phyloP scores from a whole-genome alignment of 2,113 vertebrate genomes.

The Arvicanthis niloticus region DNA sequence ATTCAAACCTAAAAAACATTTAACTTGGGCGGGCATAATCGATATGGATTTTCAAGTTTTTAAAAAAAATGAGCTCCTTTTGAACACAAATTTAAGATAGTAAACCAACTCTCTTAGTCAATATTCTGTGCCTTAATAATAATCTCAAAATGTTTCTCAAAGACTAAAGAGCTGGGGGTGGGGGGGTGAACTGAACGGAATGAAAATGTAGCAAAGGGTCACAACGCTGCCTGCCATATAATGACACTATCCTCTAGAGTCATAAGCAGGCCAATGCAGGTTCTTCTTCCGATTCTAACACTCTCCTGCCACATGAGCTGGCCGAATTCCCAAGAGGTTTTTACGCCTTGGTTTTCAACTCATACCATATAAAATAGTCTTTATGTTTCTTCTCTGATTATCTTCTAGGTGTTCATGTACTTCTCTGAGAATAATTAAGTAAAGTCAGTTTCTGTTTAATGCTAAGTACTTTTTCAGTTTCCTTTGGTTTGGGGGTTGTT shows the following conservation, averaged over 20 bases:
- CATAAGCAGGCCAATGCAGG: neutral
- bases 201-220: neutral
- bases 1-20: neutral
- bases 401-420: neutral
- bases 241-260: neutral
- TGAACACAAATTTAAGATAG: slow-evolving; percentile 30
- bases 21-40: neutral
- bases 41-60: slow-evolving; percentile 44
- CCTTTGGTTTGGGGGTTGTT: neutral
- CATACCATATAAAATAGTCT: neutral
- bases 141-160: neutral
- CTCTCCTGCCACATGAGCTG: neutral
- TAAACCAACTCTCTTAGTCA: neutral
- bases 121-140: neutral
- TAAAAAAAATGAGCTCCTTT: slow-evolving; percentile 37
- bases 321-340: neutral
- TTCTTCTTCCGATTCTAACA: neutral
- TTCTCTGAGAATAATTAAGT: neutral
- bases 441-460: neutral
- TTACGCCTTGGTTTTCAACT: neutral
- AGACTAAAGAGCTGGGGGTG: neutral
- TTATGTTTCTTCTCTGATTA: neutral
- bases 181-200: neutral
- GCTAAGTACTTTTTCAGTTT: neutral
- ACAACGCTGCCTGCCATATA: neutral